Conservation (phyloP, 2,888 invertebrate genomes). For the Eristalis arbustorum region DNA sequence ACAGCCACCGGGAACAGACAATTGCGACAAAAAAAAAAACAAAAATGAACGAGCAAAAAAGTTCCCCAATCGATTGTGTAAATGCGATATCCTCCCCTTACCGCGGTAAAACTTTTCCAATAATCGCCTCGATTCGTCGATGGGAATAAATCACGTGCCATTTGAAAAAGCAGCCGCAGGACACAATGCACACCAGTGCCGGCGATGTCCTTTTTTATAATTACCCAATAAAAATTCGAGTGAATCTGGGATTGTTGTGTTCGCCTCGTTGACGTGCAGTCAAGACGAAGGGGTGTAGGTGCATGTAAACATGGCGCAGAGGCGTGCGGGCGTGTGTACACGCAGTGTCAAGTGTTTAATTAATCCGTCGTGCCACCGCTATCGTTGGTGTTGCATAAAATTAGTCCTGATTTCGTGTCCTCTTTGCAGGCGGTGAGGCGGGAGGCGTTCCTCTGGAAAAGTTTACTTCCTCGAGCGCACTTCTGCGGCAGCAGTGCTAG, state of each 20-base stretch:
- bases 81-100: slow-evolving; percentile 19
- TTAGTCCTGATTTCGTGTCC: slow-evolving; percentile 19
- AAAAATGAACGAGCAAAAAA: background rate
- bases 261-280: background rate
- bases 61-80: slow-evolving; percentile 17
- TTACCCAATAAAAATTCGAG: slow-evolving; percentile 54
- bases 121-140: slow-evolving; percentile 36
- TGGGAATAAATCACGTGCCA: slow-evolving; percentile 39
- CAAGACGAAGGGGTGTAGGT: background rate
- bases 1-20: background rate
- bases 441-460: background rate
- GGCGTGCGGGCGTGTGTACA: background rate
- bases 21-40: background rate
- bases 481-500: background rate
- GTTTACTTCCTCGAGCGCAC: slow-evolving; percentile 12
- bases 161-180: slow-evolving; percentile 7
- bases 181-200: background rate
- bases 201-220: slow-evolving; percentile 1
- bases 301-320: background rate
- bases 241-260: slow-evolving; percentile 11
- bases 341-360: slow-evolving; percentile 57
- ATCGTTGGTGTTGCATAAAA: slow-evolving; percentile 42
- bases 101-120: slow-evolving; percentile 53
- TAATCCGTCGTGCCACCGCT: slow-evolving; percentile 39
- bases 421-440: background rate